phyloP scores from a whole-genome alignment of 2,797 vertebrate genomes.

The Characodon lateralis region DNA sequence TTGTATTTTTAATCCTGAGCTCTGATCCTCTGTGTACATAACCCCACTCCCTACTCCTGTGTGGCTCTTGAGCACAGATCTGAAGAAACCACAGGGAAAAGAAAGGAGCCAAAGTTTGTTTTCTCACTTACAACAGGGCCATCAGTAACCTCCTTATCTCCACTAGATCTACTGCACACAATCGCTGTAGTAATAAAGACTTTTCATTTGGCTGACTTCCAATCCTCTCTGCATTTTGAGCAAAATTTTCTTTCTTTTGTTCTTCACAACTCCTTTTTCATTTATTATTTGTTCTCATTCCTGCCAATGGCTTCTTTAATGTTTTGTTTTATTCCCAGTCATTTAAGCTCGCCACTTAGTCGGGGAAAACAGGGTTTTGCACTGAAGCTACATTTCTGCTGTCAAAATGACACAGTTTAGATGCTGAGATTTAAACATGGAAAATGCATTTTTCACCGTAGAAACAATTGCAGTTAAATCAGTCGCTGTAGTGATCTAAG shows the following conservation, averaged over 20 bases:
- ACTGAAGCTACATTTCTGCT: slow-evolving; percentile 10
- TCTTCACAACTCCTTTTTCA: not conserved
- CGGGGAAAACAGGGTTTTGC: not conserved
- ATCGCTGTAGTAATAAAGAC: slow-evolving; percentile 13
- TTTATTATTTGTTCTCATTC: not conserved
- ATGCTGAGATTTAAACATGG: not conserved
- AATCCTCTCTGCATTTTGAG: not conserved
- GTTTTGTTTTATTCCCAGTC: not conserved
- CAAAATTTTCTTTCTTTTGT: not conserved
- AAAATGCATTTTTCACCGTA: not conserved
- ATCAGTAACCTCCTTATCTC: slow-evolving; percentile 37
- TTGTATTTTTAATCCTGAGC: slow-evolving; percentile 16
- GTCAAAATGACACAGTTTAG: not conserved
- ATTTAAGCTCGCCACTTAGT: slow-evolving; percentile 3
- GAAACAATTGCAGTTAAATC: not conserved
- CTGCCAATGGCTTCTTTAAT: not conserved
- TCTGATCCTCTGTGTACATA: slow-evolving; percentile 40
- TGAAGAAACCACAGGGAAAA: not conserved
- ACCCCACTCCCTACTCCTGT: slow-evolving; percentile 35
- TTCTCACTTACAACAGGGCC: slow-evolving; percentile 38
- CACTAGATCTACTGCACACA: slow-evolving; percentile 25
- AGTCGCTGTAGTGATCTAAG: not conserved
- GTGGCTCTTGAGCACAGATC: slow-evolving; percentile 44
- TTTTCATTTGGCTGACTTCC: slow-evolving; percentile 13
- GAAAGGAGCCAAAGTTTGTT: slow-evolving; percentile 24